Evolutionary conservation across 2,113 vertebrate genomes (phyloP).

Genomic region (Guaruba guarouba): DNA sequence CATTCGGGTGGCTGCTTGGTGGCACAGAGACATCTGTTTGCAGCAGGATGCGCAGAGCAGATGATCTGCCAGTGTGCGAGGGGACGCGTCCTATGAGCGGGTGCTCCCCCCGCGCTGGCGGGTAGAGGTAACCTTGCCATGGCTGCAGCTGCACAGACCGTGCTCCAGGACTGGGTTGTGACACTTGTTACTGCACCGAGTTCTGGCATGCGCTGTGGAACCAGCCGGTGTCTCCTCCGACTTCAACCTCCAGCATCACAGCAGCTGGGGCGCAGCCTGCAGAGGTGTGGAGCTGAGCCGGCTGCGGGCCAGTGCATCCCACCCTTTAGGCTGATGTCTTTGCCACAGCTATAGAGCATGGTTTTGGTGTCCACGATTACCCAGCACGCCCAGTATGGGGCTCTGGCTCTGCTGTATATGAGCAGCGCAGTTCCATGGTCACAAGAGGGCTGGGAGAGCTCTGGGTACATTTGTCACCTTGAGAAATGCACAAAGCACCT

Average conservation of each 20-base stretch:
- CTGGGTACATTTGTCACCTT: rapidly evolving
- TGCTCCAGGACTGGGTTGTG: not conserved
- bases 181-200: not conserved
- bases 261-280: not conserved
- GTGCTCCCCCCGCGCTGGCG: not conserved
- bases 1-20: constrained; percentile 55
- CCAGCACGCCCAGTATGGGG: not conserved
- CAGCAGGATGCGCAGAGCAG: not conserved
- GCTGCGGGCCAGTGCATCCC: not conserved
- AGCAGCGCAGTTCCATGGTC: rapidly evolving
- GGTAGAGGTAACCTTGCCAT: not conserved
- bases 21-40: constrained; percentile 47
- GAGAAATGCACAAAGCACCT: rapidly evolving
- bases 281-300: not conserved
- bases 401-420: rapidly evolving
- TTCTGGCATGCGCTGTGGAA: not conserved
- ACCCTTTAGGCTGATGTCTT: not conserved
- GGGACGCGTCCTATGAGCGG: not conserved
- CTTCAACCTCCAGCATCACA: rapidly evolving
- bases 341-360: not conserved
- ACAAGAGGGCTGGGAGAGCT: not conserved
- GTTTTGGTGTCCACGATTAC: not conserved
- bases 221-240: not conserved
- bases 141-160: not conserved
- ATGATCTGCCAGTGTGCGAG: not conserved